A percentile compares a stretch with the other conserved stretches of the same genome.
These are phyloP conservation scores for Coregonus suidteri DNA, from an alignment of 2,797 vertebrate genomes.

Conservation along the genomic window DNA sequence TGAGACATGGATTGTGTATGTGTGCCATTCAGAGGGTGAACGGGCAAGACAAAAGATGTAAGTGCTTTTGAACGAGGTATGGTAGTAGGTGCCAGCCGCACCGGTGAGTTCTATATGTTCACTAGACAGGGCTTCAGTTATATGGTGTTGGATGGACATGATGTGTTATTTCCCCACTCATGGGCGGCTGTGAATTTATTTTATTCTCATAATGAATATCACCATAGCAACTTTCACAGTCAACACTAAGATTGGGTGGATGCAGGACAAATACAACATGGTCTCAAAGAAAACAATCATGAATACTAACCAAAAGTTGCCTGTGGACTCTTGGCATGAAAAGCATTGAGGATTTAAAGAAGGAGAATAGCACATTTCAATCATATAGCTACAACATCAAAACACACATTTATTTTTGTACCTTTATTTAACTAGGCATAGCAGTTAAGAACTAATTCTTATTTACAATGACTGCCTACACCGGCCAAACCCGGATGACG, in stretches of 20 bases:
- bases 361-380: too few species aligned
- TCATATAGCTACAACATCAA: background rate
- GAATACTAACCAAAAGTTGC: background rate
- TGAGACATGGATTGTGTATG: too few species aligned
- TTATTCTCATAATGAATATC: constrained; percentile 5
- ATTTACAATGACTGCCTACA: too few species aligned
- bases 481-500: too few species aligned
- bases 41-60: too few species aligned
- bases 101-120: background rate
- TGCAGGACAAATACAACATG: background rate
- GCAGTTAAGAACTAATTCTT: too few species aligned
- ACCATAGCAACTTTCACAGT: constrained; percentile 17
- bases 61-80: background rate
- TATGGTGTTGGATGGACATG: background rate
- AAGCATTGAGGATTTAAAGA: constrained; percentile 16
- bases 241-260: background rate
- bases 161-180: background rate
- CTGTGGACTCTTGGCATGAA: background rate
- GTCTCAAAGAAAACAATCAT: background rate
- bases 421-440: too few species aligned
- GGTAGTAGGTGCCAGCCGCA: background rate
- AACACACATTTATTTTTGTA: too few species aligned
- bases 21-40: too few species aligned
- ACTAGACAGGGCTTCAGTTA: background rate
- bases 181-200: background rate